These are phyloP conservation scores for Arizona elegans DNA, from an alignment of 2,113 vertebrate species.

Conservation along the genomic window DNA sequence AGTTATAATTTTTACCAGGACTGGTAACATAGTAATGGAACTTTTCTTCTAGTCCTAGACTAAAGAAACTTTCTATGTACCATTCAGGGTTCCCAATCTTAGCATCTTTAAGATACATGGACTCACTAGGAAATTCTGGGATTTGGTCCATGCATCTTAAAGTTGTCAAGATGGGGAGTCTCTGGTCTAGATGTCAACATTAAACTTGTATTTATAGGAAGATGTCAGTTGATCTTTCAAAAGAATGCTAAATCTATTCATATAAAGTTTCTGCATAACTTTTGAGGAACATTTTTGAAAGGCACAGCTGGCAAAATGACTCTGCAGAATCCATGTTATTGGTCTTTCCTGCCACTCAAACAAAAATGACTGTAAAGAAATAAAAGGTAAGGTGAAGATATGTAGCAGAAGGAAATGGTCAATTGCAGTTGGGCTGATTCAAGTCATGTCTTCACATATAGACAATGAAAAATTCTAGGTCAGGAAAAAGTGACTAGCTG, in stretches of 20 bases:
- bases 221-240: background rate
- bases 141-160: too few relatives aligned
- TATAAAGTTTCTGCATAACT: background rate
- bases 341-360: background rate
- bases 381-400: background rate
- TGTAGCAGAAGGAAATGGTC: background rate
- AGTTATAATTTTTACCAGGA: background rate
- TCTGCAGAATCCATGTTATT: background rate
- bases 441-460: background rate
- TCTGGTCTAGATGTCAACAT: background rate
- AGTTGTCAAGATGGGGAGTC: too few relatives aligned
- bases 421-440: background rate
- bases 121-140: too few relatives aligned
- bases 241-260: background rate
- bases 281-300: background rate
- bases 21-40: background rate
- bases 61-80: background rate
- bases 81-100: background rate
- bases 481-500: background rate
- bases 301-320: background rate
- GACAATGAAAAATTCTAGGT: background rate
- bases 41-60: background rate
- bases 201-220: background rate
- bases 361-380: background rate
- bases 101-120: too few relatives aligned